Evolutionary conservation across 2,113 vertebrate species (phyloP).

Genomic region (Chloroceryle aenea): DNA sequence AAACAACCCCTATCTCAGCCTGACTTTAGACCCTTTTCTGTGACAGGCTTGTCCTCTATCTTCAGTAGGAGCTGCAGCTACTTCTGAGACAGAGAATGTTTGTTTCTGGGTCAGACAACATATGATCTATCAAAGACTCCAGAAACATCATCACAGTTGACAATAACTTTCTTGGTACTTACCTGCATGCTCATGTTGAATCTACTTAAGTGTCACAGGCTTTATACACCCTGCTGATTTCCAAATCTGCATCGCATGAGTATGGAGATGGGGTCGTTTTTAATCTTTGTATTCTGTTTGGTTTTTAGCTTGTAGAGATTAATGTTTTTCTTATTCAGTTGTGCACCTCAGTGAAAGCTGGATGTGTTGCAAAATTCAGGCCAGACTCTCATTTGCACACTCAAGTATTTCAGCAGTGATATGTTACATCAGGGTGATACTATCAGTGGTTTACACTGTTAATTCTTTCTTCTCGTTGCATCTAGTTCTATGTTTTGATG

Average conservation of each 20-base stretch:
- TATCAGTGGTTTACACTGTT: background rate
- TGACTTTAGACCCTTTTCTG: background rate
- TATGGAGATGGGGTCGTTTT: background rate
- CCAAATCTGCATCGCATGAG: too few relatives aligned
- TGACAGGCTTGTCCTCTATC: background rate
- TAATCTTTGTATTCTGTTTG: background rate
- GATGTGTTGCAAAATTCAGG: background rate
- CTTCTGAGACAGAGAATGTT: background rate
- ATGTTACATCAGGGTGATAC: background rate
- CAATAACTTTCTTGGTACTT: background rate
- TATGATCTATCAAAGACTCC: background rate
- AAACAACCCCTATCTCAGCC: background rate
- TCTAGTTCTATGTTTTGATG: background rate
- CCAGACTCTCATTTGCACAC: background rate
- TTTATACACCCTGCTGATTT: background rate
- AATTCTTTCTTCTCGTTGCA: background rate
- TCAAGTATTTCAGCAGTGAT: background rate
- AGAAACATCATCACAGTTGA: background rate
- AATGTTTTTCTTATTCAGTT: background rate
- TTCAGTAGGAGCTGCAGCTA: background rate
- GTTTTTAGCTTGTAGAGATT: background rate
- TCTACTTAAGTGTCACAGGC: too few relatives aligned
- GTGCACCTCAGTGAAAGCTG: background rate
- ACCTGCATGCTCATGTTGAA: rapidly evolving
- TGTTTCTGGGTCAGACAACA: background rate